Base-by-base conservation (phyloP, 1,140 invertebrate genomes). In the Luehdorfia chinensis region DNA sequence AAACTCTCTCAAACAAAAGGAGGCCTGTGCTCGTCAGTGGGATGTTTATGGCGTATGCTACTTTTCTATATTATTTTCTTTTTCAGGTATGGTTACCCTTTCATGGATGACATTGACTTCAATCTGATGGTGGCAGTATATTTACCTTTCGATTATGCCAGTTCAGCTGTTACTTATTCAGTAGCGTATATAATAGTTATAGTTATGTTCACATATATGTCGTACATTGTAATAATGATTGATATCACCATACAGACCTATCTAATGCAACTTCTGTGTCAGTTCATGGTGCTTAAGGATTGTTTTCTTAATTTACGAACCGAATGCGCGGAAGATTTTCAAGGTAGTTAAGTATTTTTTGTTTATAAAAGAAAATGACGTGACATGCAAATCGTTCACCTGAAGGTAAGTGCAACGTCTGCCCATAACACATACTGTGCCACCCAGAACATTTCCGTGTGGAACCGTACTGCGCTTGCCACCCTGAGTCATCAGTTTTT, bases 51-150 rank as follows among this genome's bases (percentile, higher is more conserved):
- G n/a, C n/a, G n/a, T n/a, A n/a, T n/a, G n/a, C n/a, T n/a, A n/a
- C n/a, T n/a, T n/a, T n/a, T n/a, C n/a, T n/a, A n/a, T n/a, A n/a
- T n/a, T n/a, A n/a, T n/a, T 21, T 21, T 21, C 2, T 3, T 21
- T 21, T 63, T 23, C 47, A 85, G 80, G 80, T 59, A 72, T 16
- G 47, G 62, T 0, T 79, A 75, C 31, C 78, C 78, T 16, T 34
- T 85, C n/a, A 15, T 83, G 7, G 81, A 85, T 32, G 74, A 77
- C 2, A 7, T 77, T 11, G 76, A 77, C 0, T 81, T 75, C 54
- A 85, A 85, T 31, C 16, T 85, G 9, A 69, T 75, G 47, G 61
- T 75, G 0, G 43, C 58, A 0, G 25, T 79, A 0, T 51, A 50
- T 1, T 13, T 83, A 1, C 77, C 78, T 0, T 70, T 66, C 25